phyloP scores from a whole-genome alignment of 1,140 invertebrate species.

The Cotesia chilonis region DNA sequence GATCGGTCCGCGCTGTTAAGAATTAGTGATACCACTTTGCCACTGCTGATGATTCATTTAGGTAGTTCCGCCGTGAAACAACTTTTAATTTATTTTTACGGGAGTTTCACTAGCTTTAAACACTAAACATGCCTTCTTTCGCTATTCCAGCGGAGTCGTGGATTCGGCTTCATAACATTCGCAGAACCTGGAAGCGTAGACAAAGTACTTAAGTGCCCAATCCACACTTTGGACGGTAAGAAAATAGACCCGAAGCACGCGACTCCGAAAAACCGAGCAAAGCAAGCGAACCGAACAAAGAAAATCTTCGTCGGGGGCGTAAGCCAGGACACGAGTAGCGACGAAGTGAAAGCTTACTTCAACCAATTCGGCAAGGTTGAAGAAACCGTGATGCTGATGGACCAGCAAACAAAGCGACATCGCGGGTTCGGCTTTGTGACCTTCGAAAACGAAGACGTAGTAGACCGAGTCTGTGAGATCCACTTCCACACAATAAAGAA shows the following conservation, averaged over 20 bases:
- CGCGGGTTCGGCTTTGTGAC: conserved; percentile 92
- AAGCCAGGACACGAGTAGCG: conserved; percentile 88
- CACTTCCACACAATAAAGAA: conserved; percentile 94
- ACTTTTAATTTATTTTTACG: no score
- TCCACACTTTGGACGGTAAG: conserved; percentile 93
- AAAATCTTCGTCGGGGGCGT: conserved; percentile 93
- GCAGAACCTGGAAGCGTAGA: conserved; percentile 87
- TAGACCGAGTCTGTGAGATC: conserved; percentile 90
- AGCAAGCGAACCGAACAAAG: conserved; percentile 85
- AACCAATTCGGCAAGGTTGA: conserved; percentile 91
- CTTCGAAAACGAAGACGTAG: conserved; percentile 90
- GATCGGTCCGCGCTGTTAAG: neutral
- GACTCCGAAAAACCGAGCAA: conserved; percentile 88
- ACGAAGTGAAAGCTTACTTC: conserved; percentile 92
- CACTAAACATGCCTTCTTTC: neutral
- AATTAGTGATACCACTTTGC: neutral
- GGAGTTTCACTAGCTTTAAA: no score
- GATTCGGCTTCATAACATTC: conserved; percentile 94
- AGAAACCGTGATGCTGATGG: conserved; percentile 94
- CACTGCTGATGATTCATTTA: no score
- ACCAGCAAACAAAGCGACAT: conserved; percentile 91
- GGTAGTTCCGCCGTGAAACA: no score
- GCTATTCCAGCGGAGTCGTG: conserved; percentile 83
- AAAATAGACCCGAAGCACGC: conserved; percentile 94
- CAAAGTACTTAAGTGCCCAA: conserved; percentile 87